These are phyloP conservation scores for Clarias platycephalus DNA, from an alignment of 2,797 vertebrate species.

Conservation along the genomic window DNA sequence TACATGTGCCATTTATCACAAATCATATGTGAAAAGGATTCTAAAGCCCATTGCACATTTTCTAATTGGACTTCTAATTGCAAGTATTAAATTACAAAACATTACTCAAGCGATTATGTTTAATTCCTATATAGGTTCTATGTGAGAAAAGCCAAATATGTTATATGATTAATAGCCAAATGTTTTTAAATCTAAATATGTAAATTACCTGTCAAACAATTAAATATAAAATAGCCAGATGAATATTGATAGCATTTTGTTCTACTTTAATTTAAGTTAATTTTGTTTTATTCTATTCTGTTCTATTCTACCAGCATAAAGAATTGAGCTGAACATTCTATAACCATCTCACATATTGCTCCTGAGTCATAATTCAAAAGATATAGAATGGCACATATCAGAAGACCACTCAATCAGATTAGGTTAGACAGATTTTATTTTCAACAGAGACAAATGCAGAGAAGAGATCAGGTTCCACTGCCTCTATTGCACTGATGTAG, in stretches of 20 bases:
- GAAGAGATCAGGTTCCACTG: conserved; percentile 13
- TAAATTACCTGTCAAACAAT: neutral
- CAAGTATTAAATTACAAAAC: neutral
- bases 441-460: conserved; percentile 5
- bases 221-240: neutral
- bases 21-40: neutral
- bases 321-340: neutral
- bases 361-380: conserved; percentile 13
- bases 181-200: neutral
- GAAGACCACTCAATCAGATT: conserved; percentile 18
- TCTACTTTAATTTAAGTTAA: neutral
- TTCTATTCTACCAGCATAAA: neutral
- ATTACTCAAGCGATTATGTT: neutral
- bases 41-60: neutral
- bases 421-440: conserved; percentile 21
- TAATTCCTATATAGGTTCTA: neutral
- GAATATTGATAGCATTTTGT: neutral
- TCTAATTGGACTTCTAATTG: neutral
- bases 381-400: neutral
- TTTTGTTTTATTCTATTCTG: neutral
- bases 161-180: neutral
- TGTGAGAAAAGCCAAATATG: neutral
- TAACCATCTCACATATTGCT: neutral
- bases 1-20: neutral
- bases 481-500: neutral